Conservation (phyloP, 53 echinoderm and acorn worm genomes). For the Stichopus horrens region DNA sequence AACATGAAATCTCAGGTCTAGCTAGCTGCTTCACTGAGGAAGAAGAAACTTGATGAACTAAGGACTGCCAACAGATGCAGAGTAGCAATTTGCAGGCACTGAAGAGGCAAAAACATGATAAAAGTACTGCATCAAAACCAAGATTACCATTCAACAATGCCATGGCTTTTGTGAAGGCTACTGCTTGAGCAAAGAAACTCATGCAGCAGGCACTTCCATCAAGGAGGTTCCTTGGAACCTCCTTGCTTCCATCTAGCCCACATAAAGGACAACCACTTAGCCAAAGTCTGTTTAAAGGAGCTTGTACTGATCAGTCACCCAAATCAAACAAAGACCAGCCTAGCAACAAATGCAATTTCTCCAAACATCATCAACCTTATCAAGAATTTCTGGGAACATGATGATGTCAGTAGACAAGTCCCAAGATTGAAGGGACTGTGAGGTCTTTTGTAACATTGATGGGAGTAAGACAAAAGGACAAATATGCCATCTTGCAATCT, state of each 20-base stretch:
- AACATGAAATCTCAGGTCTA: not conserved
- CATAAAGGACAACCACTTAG: not conserved
- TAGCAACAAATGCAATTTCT: not conserved
- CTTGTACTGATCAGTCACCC: not conserved
- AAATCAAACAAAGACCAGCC: not conserved
- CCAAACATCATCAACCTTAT: constrained; percentile 4
- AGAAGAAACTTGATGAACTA: constrained; percentile 31
- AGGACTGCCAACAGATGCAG: constrained; percentile 18
- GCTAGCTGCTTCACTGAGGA: constrained; percentile 31
- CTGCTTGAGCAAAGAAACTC: constrained; percentile 52
- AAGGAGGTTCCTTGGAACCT: too few species aligned
- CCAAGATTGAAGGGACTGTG: constrained; percentile 32
- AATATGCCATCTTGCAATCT: not conserved
- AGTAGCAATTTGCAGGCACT: constrained; percentile 9
- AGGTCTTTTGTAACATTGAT: not conserved
- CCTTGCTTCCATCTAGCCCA: too few species aligned
- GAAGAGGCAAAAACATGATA: constrained; percentile 27
- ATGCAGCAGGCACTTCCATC: constrained; percentile 15
- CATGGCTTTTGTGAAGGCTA: constrained; percentile 39
- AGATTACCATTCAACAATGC: constrained; percentile 43
- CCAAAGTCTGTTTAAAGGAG: not conserved
- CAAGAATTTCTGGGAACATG: constrained; percentile 35
- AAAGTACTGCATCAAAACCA: not conserved
- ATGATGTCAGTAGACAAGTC: constrained; percentile 43
- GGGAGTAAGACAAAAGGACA: constrained; percentile 37